These are phyloP conservation scores for Chrysomela aeneicollis DNA, from an alignment of 2,888 invertebrate species.

Conservation along the genomic window DNA sequence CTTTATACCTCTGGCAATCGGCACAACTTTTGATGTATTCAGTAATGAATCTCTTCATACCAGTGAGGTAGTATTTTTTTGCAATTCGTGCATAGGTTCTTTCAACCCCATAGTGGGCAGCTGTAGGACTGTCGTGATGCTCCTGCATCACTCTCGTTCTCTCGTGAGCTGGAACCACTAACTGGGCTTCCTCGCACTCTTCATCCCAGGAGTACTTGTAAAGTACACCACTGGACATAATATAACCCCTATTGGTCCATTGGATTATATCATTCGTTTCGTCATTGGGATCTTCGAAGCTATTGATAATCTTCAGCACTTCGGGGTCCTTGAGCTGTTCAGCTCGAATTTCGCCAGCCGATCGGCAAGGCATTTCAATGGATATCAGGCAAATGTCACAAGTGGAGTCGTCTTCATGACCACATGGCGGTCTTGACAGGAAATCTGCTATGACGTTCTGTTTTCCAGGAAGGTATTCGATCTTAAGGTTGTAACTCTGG, in stretches of 20 bases:
- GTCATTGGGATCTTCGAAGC: slow-evolving; percentile 7
- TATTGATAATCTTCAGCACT: neutral
- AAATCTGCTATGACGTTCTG: slow-evolving; percentile 23
- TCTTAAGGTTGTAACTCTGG: slow-evolving; percentile 21
- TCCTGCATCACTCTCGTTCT: slow-evolving; percentile 21
- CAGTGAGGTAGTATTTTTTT: slow-evolving; percentile 34
- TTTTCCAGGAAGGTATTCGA: slow-evolving; percentile 24
- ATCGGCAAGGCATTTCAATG: slow-evolving; percentile 10
- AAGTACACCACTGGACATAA: slow-evolving; percentile 30
- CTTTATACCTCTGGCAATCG: no score
- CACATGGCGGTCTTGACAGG: slow-evolving; percentile 26
- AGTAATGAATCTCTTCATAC: slow-evolving; percentile 26
- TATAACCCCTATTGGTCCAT: slow-evolving; percentile 6
- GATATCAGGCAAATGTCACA: slow-evolving; percentile 3
- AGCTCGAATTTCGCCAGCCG: neutral
- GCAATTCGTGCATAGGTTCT: slow-evolving; percentile 30
- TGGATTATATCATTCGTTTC: neutral
- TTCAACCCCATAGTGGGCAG: slow-evolving; percentile 42
- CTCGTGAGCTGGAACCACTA: slow-evolving; percentile 33
- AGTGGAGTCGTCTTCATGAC: neutral
- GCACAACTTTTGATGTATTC: slow-evolving; percentile 19
- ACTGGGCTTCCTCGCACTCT: slow-evolving; percentile 36
- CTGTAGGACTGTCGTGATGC: slow-evolving; percentile 39
- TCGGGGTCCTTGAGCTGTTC: no score
- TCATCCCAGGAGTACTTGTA: slow-evolving; percentile 33